A percentile compares a stretch with the other conserved stretches of the same genome.
Evolutionary conservation across 2,113 vertebrate species (phyloP).

Genomic region (Pseudopipra pipra): DNA sequence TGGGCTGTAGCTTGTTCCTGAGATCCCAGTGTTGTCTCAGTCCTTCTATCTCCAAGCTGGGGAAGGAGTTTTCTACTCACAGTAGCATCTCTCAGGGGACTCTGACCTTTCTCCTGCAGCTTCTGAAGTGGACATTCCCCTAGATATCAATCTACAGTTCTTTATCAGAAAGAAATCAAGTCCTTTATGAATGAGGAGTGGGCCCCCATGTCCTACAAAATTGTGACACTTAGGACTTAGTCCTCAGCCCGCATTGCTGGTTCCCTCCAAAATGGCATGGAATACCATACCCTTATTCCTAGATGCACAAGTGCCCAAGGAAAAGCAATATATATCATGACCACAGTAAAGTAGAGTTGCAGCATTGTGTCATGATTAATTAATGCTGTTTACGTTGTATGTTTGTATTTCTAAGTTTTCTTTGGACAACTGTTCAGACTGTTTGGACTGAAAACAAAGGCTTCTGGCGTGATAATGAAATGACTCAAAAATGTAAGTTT

Average conservation of each 20-base stretch:
- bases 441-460: slow-evolving; percentile 56
- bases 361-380: neutral
- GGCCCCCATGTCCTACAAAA: neutral
- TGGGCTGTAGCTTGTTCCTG: neutral
- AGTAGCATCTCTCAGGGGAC: neutral
- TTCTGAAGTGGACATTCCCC: neutral
- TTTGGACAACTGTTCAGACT: slow-evolving; percentile 43
- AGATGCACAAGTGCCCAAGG: accelerated
- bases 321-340: neutral
- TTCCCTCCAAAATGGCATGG: neutral
- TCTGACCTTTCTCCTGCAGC: neutral
- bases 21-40: neutral
- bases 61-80: accelerated
- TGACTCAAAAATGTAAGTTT: neutral
- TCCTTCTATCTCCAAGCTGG: neutral
- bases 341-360: neutral
- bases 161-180: neutral
- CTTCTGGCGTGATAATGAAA: neutral
- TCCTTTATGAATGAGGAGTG: neutral
- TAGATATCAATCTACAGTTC: neutral
- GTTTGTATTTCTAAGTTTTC: slow-evolving; percentile 45
- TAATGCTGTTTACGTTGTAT: neutral
- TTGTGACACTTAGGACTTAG: neutral
- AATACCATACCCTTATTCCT: neutral
- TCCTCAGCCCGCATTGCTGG: accelerated